A percentile compares a stretch with the other conserved stretches of the same genome.
Evolutionary conservation across 2,797 vertebrate genomes (phyloP).

Genomic region (Cheirogaleus major): DNA sequence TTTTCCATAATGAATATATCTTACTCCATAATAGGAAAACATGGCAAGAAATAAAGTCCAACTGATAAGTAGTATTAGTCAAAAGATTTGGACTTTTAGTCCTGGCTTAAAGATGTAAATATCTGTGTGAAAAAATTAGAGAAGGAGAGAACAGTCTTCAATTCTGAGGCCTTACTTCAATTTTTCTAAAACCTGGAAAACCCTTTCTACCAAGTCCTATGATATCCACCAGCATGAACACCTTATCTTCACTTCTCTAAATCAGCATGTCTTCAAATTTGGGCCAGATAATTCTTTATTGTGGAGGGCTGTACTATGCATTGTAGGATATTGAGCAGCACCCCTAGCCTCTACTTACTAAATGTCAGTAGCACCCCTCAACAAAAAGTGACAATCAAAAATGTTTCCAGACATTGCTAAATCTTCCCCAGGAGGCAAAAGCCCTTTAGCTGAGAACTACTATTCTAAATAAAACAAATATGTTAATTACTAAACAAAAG

Average conservation of each 20-base stretch:
- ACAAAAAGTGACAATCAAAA: background rate
- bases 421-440: background rate
- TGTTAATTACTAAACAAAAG: background rate
- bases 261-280: background rate
- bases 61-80: background rate
- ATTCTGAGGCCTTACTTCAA: background rate
- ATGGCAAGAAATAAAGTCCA: conserved; percentile 15
- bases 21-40: background rate
- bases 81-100: background rate
- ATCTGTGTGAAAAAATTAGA: background rate
- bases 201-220: background rate
- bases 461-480: background rate
- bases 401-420: background rate
- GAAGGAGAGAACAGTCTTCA: background rate
- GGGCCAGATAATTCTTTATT: background rate
- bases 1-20: background rate
- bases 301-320: background rate
- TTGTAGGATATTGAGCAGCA: background rate
- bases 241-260: background rate
- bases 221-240: background rate
- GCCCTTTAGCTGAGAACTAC: background rate
- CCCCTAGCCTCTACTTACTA: background rate
- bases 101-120: background rate
- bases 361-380: background rate
- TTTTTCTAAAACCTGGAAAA: background rate